These are phyloP conservation scores for Nyctibius grandis DNA, from an alignment of 2,797 vertebrate species.

Conservation along the genomic window DNA sequence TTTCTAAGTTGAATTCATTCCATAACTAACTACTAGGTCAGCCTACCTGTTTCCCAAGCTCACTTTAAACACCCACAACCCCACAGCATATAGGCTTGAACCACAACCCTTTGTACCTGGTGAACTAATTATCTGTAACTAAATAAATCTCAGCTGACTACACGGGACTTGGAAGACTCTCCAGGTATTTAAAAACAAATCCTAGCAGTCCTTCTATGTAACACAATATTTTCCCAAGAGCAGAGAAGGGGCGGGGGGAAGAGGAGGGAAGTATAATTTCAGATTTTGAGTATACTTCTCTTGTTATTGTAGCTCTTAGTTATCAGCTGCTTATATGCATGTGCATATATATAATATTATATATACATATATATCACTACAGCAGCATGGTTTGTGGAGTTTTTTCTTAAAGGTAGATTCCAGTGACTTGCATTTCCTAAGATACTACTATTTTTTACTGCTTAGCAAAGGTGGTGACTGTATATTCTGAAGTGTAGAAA, in stretches of 20 bases:
- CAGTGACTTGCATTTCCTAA: background rate
- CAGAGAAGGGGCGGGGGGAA: background rate
- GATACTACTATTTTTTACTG: background rate
- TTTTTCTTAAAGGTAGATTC: background rate
- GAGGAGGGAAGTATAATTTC: background rate
- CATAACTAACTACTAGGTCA: background rate
- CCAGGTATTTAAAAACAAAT: background rate
- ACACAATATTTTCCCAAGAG: background rate
- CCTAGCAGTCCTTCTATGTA: background rate
- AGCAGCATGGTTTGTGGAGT: rapidly evolving
- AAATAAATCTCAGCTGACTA: background rate
- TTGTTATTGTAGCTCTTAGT: background rate
- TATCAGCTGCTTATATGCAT: background rate
- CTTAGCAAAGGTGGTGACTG: background rate
- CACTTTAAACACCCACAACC: background rate
- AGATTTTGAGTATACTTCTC: background rate
- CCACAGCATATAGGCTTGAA: background rate
- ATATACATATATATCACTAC: background rate
- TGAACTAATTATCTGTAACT: background rate
- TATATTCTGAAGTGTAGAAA: background rate
- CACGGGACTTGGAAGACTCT: background rate
- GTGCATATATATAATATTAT: background rate
- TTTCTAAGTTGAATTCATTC: background rate
- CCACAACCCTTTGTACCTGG: background rate
- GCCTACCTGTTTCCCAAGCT: background rate